Base-by-base conservation (phyloP, 1,140 invertebrate species). In the Diabrotica undecimpunctata region DNA sequence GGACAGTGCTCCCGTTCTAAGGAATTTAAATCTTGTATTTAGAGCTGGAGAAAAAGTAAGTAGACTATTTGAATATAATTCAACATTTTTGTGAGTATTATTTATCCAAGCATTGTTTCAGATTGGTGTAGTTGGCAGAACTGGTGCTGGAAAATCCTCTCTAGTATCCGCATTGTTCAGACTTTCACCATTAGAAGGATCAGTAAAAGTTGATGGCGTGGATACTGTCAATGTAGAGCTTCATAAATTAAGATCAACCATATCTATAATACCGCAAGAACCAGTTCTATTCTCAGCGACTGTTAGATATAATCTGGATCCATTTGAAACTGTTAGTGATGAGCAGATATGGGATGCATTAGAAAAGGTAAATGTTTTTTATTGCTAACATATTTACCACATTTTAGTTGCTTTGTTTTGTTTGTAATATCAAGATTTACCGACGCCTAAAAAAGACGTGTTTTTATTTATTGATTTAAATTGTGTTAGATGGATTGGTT, bases 241-340 rank as follows among this genome's bases (percentile, higher is more conserved):
- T 7, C 83, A 86, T 58, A 83, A 88, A 11, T 78, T 96, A 0
- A 81, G 93, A 56, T 83, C 83, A 0, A 85, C 85, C 60, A 87
- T 95, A 10, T 88, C 90, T 1, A 92, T 94, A 50, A 93, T 94
- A 68, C 94, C 94, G 6, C 93, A 95, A 79, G 89, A 88, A 65
- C 91, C 92, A 0, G 86, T 93, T 0, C 79, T 95, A 0, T 96
- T 95, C 77, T 90, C 88, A 6, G 89, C 87, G 10, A 87, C 83
- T 46, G 75, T 94, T 37, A 81, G 94, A 11, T 90, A 90, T 68
- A 96, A 96, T 79, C 79, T 96, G 46, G 93, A 96, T 80, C 93
- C 94, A 2, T 93, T 93, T 72, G 81, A 86, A 25, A 83, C 85
- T 62, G 87, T 86, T 72, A 76, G 80, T 0, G 91, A 94, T 72